A percentile compares a stretch with the other conserved stretches of the same genome.
phyloP scores from a whole-genome alignment of 2,888 invertebrate genomes.

The Cephus spinipes region DNA sequence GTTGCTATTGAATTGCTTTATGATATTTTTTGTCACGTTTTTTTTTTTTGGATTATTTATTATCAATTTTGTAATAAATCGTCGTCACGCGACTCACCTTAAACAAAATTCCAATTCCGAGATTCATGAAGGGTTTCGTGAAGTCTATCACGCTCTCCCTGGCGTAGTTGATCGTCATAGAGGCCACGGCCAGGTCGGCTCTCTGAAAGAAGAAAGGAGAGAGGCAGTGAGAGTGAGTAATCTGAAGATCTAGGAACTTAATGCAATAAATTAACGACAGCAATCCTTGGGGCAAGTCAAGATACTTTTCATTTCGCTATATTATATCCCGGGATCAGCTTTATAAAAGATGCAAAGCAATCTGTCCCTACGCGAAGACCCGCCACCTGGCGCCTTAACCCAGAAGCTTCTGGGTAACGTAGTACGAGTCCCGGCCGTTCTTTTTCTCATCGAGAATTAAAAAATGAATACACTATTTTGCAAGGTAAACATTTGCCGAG shows the following conservation, averaged over 20 bases:
- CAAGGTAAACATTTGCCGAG: conserved; percentile 48
- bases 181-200: conserved; percentile 95
- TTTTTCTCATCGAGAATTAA: conserved; percentile 34
- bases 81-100: conserved; percentile 73
- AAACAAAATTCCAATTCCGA: conserved; percentile 95
- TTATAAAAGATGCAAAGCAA: conserved; percentile 57
- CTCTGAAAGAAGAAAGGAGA: conserved; percentile 72
- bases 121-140: conserved; percentile 98
- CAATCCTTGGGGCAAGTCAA: no score
- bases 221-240: conserved; percentile 15
- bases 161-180: conserved; percentile 98
- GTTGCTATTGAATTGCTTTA: conserved; percentile 28
- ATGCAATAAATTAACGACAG: no score
- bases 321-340: conserved; percentile 13
- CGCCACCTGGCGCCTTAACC: conserved; percentile 5
- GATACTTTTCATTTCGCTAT: no score
- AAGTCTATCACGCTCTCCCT: conserved; percentile 96
- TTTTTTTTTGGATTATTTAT: background rate
- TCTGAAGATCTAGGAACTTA: background rate
- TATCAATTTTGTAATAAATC: background rate
- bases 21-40: background rate
- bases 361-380: conserved; percentile 43
- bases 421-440: background rate
- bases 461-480: conserved; percentile 53
- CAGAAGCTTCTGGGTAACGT: background rate